These are phyloP conservation scores for Heloderma charlesbogerti DNA, from an alignment of 2,113 vertebrate genomes.

Conservation along the genomic window DNA sequence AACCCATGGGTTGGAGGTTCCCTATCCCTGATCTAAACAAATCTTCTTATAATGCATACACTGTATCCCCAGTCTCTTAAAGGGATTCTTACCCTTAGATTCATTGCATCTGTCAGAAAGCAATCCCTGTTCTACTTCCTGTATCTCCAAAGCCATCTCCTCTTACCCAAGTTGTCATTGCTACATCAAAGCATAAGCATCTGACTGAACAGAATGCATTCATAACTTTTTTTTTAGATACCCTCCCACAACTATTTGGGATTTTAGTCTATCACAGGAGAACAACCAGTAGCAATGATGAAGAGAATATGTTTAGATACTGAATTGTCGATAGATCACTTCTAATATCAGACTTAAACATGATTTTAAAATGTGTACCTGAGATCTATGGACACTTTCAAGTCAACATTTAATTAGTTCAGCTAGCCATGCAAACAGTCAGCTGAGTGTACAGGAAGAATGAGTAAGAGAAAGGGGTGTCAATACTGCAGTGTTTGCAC, in stretches of 20 bases:
- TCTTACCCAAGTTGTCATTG: too few relatives aligned
- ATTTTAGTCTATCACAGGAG: not conserved
- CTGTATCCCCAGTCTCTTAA: too few relatives aligned
- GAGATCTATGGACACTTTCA: not conserved
- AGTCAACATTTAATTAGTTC: not conserved
- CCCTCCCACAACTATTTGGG: not conserved
- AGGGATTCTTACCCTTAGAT: too few relatives aligned
- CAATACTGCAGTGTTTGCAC: not conserved
- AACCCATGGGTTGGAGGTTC: too few relatives aligned
- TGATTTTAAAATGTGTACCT: not conserved
- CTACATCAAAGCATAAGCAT: too few relatives aligned
- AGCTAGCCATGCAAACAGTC: not conserved
- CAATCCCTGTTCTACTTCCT: too few relatives aligned
- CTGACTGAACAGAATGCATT: too few relatives aligned
- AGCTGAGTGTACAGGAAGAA: not conserved
- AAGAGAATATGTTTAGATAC: not conserved
- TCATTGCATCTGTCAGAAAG: too few relatives aligned
- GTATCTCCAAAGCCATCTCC: too few relatives aligned
- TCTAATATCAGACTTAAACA: not conserved
- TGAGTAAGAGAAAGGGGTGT: not conserved
- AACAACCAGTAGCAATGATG: not conserved
- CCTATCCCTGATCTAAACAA: too few relatives aligned
- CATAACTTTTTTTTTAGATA: too few relatives aligned
- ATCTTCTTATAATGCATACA: too few relatives aligned
- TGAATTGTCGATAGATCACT: not conserved